Conservation (phyloP, 2,113 vertebrate genomes). For the Tringa solitaria region DNA sequence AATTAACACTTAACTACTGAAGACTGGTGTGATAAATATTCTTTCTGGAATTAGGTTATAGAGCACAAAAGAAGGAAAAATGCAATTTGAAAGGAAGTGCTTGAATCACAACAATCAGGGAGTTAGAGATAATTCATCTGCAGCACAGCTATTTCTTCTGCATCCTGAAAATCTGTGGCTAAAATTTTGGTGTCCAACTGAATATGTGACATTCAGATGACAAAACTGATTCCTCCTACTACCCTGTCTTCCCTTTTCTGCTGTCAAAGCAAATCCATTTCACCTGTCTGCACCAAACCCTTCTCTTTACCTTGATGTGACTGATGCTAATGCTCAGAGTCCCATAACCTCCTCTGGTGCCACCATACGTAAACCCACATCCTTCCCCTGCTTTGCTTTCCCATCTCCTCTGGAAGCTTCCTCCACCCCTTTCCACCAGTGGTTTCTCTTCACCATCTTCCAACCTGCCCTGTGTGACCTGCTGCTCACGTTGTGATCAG, state of each 20-base stretch:
- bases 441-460: background rate
- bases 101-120: background rate
- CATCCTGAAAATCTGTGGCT: background rate
- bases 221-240: background rate
- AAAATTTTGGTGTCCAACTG: background rate
- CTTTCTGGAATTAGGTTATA: background rate
- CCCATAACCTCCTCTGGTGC: background rate
- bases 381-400: background rate
- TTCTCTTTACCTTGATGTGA: background rate
- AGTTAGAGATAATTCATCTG: background rate
- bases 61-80: background rate
- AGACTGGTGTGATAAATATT: background rate
- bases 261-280: background rate
- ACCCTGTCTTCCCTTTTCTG: background rate
- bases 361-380: background rate
- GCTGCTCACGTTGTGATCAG: rapidly evolving
- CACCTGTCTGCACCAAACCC: rapidly evolving
- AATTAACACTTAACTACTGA: background rate
- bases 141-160: background rate
- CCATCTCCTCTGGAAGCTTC: background rate
- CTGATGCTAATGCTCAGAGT: background rate
- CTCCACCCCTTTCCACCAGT: background rate
- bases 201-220: background rate
- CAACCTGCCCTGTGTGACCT: background rate
- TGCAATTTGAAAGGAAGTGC: conserved; percentile 8